Evolutionary conservation across 2,888 invertebrate genomes (phyloP), one percentile per base, ranked within the genome.

Genomic region (Andrena hattorfiana): DNA sequence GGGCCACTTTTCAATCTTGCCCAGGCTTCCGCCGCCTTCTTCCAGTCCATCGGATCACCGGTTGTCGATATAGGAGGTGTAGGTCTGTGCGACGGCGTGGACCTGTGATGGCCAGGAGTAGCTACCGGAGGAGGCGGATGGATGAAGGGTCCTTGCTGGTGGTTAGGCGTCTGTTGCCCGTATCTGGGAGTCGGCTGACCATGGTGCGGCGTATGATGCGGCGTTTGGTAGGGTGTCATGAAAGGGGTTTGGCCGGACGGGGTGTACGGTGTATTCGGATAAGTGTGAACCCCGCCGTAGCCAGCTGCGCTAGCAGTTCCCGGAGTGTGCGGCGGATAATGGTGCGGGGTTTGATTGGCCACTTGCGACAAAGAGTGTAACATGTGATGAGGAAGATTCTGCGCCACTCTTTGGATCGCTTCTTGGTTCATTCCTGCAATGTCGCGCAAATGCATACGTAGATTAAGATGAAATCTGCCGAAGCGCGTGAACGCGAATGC

Each of bases 191-290:
- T 87, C 0, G 87, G 87, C 32, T 92, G 93, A 6, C 92, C 90
- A 42, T 92, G 92, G 77, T 92, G 92, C 77, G 96, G 96, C 23
- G 96, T 95, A 48, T 95, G 94, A 89, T 96, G 96, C 0, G 97
- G 96, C 0, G 97, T 97, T 84, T 97, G 96, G 92, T 97, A 98
- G 0, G 98, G 98, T 0, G 98, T 98, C 97, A 99, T 97, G 94
- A 98, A 98, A 0, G 98, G 98, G 0, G 99, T 99, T 94, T 98
- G 98, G 0, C 98, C 98, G 74, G 98, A 98, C 0, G 98, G 98
- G 26, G 98, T 98, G 93, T 98, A 98, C 0, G 98, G 98, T 64
- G 97, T 97, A 93, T 97, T 97, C 62, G 97, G 96, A 94, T 97
- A 94, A 56, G 93, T 72, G 94, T 94, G 80, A 87, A 94, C 95